Conservation (phyloP, 2,797 vertebrate genomes). For the Naso thynnoides region DNA sequence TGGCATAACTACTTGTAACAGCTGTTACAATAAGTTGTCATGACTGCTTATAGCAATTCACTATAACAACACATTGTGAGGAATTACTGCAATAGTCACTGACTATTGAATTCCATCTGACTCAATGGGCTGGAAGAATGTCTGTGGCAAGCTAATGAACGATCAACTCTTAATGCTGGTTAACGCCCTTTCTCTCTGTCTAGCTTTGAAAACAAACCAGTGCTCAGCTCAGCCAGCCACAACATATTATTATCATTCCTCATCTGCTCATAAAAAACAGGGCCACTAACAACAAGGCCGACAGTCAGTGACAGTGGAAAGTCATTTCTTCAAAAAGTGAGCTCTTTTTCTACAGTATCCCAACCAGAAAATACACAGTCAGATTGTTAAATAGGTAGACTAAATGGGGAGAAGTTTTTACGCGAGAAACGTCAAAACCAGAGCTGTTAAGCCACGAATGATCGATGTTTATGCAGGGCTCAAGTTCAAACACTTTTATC, state of each 20-base stretch:
- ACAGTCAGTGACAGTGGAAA: constrained; percentile 37
- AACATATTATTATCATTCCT: constrained; percentile 60
- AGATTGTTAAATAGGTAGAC: not conserved
- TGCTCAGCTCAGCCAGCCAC: constrained; percentile 56
- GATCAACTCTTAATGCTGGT: constrained; percentile 56
- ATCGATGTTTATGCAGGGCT: not conserved
- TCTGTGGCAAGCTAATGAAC: constrained; percentile 58
- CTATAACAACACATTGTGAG: constrained; percentile 35
- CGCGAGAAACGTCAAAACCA: not conserved
- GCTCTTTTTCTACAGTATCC: constrained; percentile 22
- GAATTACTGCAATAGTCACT: constrained; percentile 59
- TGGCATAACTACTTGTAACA: constrained; percentile 22
- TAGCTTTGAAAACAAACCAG: constrained; percentile 69
- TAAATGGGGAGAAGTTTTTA: not conserved
- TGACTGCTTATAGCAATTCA: constrained; percentile 32
- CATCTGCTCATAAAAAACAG: constrained; percentile 53
- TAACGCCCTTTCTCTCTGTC: constrained; percentile 53
- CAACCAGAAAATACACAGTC: constrained; percentile 24
- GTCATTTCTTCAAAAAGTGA: constrained; percentile 19
- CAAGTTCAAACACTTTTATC: not conserved
- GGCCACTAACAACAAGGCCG: constrained; percentile 18
- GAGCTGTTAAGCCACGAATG: not conserved
- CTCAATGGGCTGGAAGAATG: constrained; percentile 63
- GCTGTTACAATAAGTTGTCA: constrained; percentile 22
- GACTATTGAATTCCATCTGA: constrained; percentile 53